Conservation (phyloP, 2,888 invertebrate genomes). For the Cremastinae sp. region DNA sequence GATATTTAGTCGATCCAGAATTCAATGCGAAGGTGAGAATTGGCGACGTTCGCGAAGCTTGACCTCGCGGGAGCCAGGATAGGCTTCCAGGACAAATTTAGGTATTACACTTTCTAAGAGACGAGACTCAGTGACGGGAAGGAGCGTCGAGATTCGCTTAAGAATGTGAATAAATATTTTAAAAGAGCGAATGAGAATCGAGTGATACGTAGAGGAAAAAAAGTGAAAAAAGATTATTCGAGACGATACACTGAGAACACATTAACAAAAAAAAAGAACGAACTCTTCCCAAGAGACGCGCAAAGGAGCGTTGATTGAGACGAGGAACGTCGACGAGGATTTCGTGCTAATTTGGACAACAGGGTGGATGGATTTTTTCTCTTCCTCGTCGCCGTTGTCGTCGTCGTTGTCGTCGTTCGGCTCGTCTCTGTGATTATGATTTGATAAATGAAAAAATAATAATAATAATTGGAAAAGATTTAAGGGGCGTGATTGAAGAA, state of each 20-base stretch:
- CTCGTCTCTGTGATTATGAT: conserved; percentile 52
- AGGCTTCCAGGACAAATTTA: conserved; percentile 80
- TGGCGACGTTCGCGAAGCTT: conserved; percentile 51
- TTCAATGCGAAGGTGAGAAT: conserved; percentile 30
- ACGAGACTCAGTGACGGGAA: conserved; percentile 56
- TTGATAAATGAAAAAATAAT: conserved; percentile 29
- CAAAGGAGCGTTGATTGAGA: conserved; percentile 25
- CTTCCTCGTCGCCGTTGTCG: conserved; percentile 44
- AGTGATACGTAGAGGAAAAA: conserved; percentile 44
- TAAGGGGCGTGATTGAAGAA: conserved; percentile 16
- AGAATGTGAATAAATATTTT: conserved; percentile 79
- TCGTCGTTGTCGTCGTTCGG: conserved; percentile 47
- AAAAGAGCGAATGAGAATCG: conserved; percentile 64
- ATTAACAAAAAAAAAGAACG: conserved; percentile 70
- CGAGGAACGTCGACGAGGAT: conserved; percentile 49
- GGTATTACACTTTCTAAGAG: conserved; percentile 77
- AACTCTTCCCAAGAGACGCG: conserved; percentile 73
- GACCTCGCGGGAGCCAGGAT: conserved; percentile 65
- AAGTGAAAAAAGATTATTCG: conserved; percentile 49
- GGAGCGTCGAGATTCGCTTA: conserved; percentile 72
- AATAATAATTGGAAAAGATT: not conserved
- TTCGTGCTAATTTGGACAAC: conserved; percentile 36
- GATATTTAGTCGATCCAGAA: not conserved
- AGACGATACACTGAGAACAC: conserved; percentile 37
- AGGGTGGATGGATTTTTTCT: conserved; percentile 32